A percentile compares a stretch with the other conserved stretches of the same genome.
phyloP scores from a whole-genome alignment of 2,888 invertebrate genomes.

The Standfussiana lucernea region DNA sequence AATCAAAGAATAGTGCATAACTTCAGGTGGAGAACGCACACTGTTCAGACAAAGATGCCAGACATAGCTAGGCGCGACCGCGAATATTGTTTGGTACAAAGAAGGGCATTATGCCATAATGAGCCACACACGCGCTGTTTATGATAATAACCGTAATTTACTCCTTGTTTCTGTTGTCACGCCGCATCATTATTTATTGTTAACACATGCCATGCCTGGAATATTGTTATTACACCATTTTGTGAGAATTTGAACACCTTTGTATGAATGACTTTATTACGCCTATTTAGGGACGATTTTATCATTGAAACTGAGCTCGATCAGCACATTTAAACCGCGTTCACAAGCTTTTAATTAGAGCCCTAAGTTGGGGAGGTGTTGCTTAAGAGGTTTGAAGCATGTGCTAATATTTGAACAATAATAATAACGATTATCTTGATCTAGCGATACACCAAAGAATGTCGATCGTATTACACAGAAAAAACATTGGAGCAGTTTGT shows the following conservation, averaged over 20 bases:
- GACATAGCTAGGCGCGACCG: constrained; percentile 18
- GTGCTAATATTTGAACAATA: neutral
- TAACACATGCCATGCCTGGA: constrained; percentile 47
- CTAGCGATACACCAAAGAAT: constrained; percentile 7
- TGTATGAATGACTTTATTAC: neutral
- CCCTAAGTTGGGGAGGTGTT: neutral
- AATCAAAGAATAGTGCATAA: constrained; percentile 50
- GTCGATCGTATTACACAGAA: constrained; percentile 22
- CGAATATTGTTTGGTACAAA: constrained; percentile 33
- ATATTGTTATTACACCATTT: constrained; percentile 30
- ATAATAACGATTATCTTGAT: neutral
- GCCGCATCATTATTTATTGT: constrained; percentile 58
- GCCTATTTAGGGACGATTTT: neutral
- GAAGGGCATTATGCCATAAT: constrained; percentile 41
- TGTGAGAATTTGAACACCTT: constrained; percentile 3
- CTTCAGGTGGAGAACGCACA: constrained; percentile 23
- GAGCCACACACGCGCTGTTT: constrained; percentile 64
- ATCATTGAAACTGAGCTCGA: neutral
- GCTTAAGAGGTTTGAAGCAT: neutral
- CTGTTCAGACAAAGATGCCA: constrained; percentile 32
- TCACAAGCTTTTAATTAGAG: neutral
- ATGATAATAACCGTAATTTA: constrained; percentile 75
- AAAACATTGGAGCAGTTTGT: constrained; percentile 46
- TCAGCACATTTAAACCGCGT: neutral
- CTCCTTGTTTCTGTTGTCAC: constrained; percentile 73